Conservation (phyloP, 2,113 vertebrate species). For the Hylia prasina region DNA sequence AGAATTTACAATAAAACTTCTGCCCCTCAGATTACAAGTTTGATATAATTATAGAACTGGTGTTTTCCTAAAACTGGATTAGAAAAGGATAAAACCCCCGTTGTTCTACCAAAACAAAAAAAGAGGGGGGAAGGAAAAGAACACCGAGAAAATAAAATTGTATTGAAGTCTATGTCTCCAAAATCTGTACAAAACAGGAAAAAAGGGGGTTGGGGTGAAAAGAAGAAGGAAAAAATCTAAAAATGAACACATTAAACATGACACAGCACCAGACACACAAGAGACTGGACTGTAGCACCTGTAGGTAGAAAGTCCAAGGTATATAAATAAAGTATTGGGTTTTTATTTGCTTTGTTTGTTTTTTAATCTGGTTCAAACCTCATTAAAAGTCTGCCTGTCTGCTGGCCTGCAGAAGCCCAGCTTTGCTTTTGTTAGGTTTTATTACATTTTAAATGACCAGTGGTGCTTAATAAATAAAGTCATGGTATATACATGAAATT, state of each 20-base stretch:
- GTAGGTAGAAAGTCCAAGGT: conserved; percentile 33
- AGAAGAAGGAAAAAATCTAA: background rate
- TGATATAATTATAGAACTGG: conserved; percentile 36
- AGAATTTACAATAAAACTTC: conserved; percentile 59
- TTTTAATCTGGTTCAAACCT: background rate
- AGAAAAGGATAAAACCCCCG: background rate
- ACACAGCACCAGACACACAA: conserved; percentile 26
- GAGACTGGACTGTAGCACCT: conserved; percentile 50
- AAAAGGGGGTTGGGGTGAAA: background rate
- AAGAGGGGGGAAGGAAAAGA: background rate
- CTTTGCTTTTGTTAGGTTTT: conserved; percentile 3
- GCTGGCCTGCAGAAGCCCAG: conserved; percentile 1
- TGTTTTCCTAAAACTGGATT: conserved; percentile 29
- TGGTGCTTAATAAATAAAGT: conserved; percentile 82
- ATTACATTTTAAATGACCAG: conserved; percentile 45
- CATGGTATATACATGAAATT: conserved; percentile 71
- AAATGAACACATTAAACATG: background rate
- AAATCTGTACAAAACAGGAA: conserved; percentile 34
- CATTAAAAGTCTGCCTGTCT: background rate
- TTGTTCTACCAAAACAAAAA: background rate
- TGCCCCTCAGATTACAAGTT: conserved; percentile 52
- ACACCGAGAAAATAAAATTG: background rate
- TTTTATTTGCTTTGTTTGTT: background rate
- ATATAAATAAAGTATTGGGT: background rate
- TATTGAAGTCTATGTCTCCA: conserved; percentile 9